Evolutionary conservation across 1,140 invertebrate species (phyloP).

Genomic region (Drosophila fuyamai): DNA sequence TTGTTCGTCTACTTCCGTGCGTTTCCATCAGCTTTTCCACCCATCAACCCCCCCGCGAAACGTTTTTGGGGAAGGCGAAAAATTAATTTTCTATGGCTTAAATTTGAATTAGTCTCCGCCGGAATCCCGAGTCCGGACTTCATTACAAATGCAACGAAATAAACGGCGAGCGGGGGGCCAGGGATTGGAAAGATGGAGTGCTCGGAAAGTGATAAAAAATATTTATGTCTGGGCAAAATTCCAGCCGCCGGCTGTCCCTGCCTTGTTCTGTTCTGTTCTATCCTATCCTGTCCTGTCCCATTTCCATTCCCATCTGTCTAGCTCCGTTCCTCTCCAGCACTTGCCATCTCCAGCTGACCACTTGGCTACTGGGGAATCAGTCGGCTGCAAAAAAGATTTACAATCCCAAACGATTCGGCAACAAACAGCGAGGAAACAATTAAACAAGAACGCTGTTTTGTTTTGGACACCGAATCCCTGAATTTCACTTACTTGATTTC

Average conservation of each 20-base stretch:
- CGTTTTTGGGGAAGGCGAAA: conserved; percentile 17
- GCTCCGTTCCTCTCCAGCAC: background rate
- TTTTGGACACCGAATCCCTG: background rate
- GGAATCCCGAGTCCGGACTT: conserved; percentile 29
- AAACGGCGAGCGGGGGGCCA: conserved; percentile 10
- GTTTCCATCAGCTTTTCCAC: conserved; percentile 5
- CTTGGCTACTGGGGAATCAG: conserved; percentile 6
- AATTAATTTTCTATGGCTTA: conserved; percentile 75
- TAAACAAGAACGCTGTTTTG: background rate
- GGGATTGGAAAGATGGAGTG: conserved; percentile 8
- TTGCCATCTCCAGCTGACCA: conserved; percentile 28
- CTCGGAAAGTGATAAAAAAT: conserved; percentile 76
- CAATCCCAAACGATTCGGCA: conserved; percentile 8
- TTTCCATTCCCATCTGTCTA: background rate
- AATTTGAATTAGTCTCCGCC: conserved; percentile 64
- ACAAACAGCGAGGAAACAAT: conserved; percentile 2
- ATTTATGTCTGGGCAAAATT: conserved; percentile 68
- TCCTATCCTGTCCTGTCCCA: conserved; percentile 1
- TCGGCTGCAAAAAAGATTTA: conserved; percentile 12
- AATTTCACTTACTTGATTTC: background rate
- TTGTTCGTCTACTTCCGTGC: conserved; percentile 15
- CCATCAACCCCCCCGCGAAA: background rate
- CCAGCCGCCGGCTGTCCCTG: conserved; percentile 53
- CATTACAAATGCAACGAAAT: conserved; percentile 65
- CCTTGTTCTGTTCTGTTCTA: background rate